Percentiles rank a stretch among this genome's conserved stretches.
Evolutionary conservation across 2,113 vertebrate genomes (phyloP).

Genomic region (Misgurnus anguillicaudatus): DNA sequence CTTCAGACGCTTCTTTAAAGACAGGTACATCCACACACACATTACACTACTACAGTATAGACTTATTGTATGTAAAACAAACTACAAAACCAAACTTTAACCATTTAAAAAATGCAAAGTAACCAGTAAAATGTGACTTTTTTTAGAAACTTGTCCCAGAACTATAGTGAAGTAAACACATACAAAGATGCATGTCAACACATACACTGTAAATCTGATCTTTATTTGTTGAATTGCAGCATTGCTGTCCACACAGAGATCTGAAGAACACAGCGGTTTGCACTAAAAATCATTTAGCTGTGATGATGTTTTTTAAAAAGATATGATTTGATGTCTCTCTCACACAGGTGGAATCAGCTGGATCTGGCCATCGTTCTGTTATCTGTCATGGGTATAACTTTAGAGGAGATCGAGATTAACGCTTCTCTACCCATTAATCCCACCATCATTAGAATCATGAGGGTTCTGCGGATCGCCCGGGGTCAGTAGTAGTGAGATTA

Average conservation of each 20-base stretch:
- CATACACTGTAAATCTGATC: no score
- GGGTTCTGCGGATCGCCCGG: conserved; percentile 91
- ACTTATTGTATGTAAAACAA: no score
- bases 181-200: no score
- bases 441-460: conserved; percentile 98
- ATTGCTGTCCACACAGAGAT: no score
- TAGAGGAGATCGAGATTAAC: conserved; percentile 98
- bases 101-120: no score
- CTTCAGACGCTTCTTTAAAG: conserved; percentile 95
- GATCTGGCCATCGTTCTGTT: conserved; percentile 95
- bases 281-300: background rate
- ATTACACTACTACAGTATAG: no score
- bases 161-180: no score
- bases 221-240: no score
- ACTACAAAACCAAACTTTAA: no score
- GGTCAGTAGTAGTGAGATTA: conserved; percentile 69
- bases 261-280: no score
- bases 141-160: no score
- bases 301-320: background rate
- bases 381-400: conserved; percentile 94
- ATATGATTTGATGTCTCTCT: background rate
- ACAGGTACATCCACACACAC: conserved; percentile 76
- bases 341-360: conserved; percentile 92
- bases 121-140: no score
- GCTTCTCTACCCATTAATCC: conserved; percentile 97